These are phyloP conservation scores for Sympetrum striolatum DNA, from an alignment of 2,888 invertebrate species.

Conservation along the genomic window DNA sequence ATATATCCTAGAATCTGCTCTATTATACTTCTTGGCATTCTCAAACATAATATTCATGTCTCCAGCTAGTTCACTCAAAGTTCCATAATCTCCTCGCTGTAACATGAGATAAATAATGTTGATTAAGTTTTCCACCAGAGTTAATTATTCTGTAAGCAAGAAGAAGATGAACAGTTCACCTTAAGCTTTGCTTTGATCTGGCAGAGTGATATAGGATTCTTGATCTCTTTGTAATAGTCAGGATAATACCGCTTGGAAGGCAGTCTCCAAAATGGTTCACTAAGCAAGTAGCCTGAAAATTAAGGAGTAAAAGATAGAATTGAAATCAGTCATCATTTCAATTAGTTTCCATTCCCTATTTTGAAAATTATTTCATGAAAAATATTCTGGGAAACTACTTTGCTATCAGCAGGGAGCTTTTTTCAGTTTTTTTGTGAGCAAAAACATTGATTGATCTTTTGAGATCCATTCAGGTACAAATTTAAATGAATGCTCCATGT, in stretches of 20 bases:
- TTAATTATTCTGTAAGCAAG: neutral
- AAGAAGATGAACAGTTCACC: conserved; percentile 53
- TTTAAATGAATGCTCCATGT: too few relatives aligned
- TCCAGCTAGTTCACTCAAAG: conserved; percentile 86
- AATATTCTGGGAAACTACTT: too few relatives aligned
- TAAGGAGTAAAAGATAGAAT: neutral
- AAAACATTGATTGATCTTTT: too few relatives aligned
- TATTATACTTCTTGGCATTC: conserved; percentile 92
- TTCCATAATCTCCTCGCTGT: conserved; percentile 78
- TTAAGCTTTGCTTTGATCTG: conserved; percentile 88
- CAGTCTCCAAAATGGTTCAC: conserved; percentile 91
- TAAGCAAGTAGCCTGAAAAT: conserved; percentile 75
- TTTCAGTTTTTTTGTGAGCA: too few relatives aligned
- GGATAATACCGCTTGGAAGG: conserved; percentile 92
- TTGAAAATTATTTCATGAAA: too few relatives aligned
- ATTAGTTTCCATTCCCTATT: too few relatives aligned
- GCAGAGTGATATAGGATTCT: conserved; percentile 91
- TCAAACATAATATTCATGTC: conserved; percentile 97
- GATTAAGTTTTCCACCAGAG: neutral
- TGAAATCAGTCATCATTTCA: neutral
- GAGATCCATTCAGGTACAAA: too few relatives aligned
- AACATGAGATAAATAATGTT: conserved; percentile 48
- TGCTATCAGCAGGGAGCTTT: too few relatives aligned
- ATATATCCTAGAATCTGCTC: conserved; percentile 79
- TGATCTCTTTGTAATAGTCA: conserved; percentile 97